These are phyloP conservation scores for Harpalus rubripes DNA, from an alignment of 2,888 invertebrate species.

Conservation along the genomic window DNA sequence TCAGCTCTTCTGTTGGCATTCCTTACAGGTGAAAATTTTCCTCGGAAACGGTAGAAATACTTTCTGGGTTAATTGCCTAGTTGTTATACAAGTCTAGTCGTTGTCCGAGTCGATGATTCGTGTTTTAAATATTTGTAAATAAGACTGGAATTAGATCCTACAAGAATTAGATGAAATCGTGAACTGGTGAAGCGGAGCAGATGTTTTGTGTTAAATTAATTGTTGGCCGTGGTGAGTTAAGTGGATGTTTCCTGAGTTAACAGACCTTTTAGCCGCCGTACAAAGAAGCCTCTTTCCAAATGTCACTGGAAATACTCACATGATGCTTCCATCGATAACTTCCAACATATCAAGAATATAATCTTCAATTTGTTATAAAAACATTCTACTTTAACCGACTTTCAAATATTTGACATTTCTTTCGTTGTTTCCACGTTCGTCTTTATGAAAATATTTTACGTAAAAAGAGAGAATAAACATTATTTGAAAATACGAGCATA, in stretches of 20 bases:
- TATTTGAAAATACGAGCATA: too few species aligned
- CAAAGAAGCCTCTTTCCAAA: slow-evolving; percentile 38
- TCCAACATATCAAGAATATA: background rate
- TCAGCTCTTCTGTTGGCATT: background rate
- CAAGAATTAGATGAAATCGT: slow-evolving; percentile 42
- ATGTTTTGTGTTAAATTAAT: slow-evolving; percentile 58
- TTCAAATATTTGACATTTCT: background rate
- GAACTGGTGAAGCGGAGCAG: slow-evolving; percentile 44
- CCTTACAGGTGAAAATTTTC: slow-evolving; percentile 53
- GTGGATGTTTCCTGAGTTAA: slow-evolving; percentile 52
- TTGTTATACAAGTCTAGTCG: slow-evolving; percentile 46
- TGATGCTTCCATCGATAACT: slow-evolving; percentile 3
- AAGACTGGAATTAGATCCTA: slow-evolving; percentile 33
- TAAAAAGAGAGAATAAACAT: too few species aligned
- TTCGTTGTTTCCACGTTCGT: too few species aligned
- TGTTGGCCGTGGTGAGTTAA: slow-evolving; percentile 50
- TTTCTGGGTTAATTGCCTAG: slow-evolving; percentile 57
- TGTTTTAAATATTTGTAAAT: slow-evolving; percentile 57
- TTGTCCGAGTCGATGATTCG: background rate
- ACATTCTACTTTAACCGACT: background rate
- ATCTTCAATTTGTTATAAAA: slow-evolving; percentile 7
- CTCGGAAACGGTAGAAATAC: slow-evolving; percentile 39
- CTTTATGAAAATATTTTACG: too few species aligned
- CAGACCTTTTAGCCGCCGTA: slow-evolving; percentile 41
- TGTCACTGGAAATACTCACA: slow-evolving; percentile 19